Base-by-base conservation (phyloP, 2,888 invertebrate genomes). In the Apodemia mormo region DNA sequence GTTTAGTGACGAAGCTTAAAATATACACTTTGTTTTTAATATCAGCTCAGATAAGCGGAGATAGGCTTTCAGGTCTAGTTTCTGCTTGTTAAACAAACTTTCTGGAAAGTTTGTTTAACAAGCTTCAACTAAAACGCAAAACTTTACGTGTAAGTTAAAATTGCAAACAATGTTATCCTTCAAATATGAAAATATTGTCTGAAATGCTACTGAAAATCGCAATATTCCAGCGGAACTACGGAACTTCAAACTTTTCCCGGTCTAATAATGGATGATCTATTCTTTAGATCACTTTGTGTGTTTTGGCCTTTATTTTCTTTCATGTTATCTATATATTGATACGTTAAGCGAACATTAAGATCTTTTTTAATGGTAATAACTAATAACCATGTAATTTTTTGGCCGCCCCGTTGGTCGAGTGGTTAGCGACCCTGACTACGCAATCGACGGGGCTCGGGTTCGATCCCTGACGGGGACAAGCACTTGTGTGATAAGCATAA, bases 81-180 rank as follows among this genome's bases (percentile, higher is more conserved):
- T 64, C 61, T 37, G 61, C 52, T 64, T 64, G 61, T 64, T 64
- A 64, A 37, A 54, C 52, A 37, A 64, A 64, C 37, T 64, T 33
- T n/a, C 33, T 4, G 33, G 61, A 40, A 40, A 40, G 40, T 40
- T 40, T 40, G 40, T 40, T 40, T 40, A 40, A 40, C 40, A 40
- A 64, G 37, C 61, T 64, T 64, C 61, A 37, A 64, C 61, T 64
- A 64, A 64, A 64, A 64, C 61, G 61, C 61, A 33, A 64, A 64
- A 64, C 61, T 64, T 64, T 64, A 64, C 61, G 61, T 64, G 61
- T 64, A 64, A 64, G 61, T 64, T 64, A 33, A 64, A 64, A 64
- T 64, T 64, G 61, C 61, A 64, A 64, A 64, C 61, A 64, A 64
- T 64, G 61, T 64, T 64, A 64, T 64, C 61, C 61, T 64, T 64